Evolutionary conservation across 1,140 invertebrate genomes (phyloP).

Genomic region (Drosophila guanche): DNA sequence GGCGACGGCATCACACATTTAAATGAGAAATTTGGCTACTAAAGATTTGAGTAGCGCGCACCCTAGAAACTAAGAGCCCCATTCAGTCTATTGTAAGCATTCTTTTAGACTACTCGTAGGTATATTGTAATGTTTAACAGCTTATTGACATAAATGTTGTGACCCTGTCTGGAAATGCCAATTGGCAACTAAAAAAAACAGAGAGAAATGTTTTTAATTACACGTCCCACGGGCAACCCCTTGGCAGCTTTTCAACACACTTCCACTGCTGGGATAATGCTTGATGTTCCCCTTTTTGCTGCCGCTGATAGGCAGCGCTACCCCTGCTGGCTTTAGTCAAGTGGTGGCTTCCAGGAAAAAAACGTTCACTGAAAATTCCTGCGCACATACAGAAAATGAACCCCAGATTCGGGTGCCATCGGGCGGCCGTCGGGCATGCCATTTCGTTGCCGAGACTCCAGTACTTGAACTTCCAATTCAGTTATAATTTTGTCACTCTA

Average conservation of each 20-base stretch:
- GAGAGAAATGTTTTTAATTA: background rate
- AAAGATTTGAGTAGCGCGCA: constrained; percentile 21
- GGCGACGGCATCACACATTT: constrained; percentile 92
- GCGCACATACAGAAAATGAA: constrained; percentile 69
- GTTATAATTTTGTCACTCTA: constrained; percentile 79
- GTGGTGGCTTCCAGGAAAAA: constrained; percentile 51
- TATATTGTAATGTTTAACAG: constrained; percentile 34
- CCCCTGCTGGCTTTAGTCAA: constrained; percentile 29
- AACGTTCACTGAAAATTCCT: constrained; percentile 54
- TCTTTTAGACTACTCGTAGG: constrained; percentile 28
- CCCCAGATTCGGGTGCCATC: constrained; percentile 33
- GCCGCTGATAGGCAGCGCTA: constrained; percentile 9
- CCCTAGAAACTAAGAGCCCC: constrained; percentile 7
- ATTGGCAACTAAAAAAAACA: no score
- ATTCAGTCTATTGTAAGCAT: constrained; percentile 13
- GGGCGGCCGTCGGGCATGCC: constrained; percentile 51
- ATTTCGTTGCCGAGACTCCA: constrained; percentile 47
- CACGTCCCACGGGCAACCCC: background rate
- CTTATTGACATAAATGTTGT: constrained; percentile 44
- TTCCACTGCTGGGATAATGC: constrained; percentile 16
- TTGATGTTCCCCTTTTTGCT: constrained; percentile 27
- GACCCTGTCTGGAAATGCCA: no score
- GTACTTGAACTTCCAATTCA: constrained; percentile 81
- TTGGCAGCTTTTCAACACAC: constrained; percentile 41
- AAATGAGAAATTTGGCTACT: constrained; percentile 94